These are phyloP conservation scores for Oxyteleia sp. DNA, from an alignment of 2,888 invertebrate species.

Conservation along the genomic window DNA sequence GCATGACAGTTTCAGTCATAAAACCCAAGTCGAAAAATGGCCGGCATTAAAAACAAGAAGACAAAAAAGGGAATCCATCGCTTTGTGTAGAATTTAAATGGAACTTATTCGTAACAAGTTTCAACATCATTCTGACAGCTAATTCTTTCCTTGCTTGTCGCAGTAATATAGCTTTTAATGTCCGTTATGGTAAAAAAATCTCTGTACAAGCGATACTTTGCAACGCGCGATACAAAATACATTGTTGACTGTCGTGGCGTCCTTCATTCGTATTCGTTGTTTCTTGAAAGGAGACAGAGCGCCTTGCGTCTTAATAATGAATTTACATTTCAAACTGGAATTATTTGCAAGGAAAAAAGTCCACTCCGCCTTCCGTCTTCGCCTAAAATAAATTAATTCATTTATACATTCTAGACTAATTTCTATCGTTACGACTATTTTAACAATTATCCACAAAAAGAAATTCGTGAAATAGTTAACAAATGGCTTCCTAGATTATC, in stretches of 20 bases:
- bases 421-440: slow-evolving; percentile 55
- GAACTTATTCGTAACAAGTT: no score
- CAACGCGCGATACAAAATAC: slow-evolving; percentile 64
- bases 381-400: slow-evolving; percentile 49
- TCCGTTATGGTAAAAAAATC: slow-evolving; percentile 20
- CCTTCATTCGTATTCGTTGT: slow-evolving; percentile 74
- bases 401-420: slow-evolving; percentile 65
- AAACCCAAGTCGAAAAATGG: slow-evolving; percentile 33
- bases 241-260: slow-evolving; percentile 56
- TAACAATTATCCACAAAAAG: slow-evolving; percentile 60
- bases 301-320: slow-evolving; percentile 52
- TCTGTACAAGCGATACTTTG: slow-evolving; percentile 56
- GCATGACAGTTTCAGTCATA: neutral
- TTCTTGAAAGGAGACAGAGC: slow-evolving; percentile 67
- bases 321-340: slow-evolving; percentile 66
- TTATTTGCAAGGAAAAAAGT: slow-evolving; percentile 56
- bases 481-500: slow-evolving; percentile 15
- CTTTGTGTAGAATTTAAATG: no score
- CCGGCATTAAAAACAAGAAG: no score
- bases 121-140: slow-evolving; percentile 42
- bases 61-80: no score
- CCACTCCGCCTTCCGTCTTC: slow-evolving; percentile 40
- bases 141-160: slow-evolving; percentile 46
- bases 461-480: slow-evolving; percentile 37
- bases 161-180: slow-evolving; percentile 36